Percentiles rank a stretch among this genome's conserved stretches.
These are phyloP conservation scores for Syrrhaptes paradoxus DNA, from an alignment of 2,113 vertebrate genomes.

Conservation along the genomic window DNA sequence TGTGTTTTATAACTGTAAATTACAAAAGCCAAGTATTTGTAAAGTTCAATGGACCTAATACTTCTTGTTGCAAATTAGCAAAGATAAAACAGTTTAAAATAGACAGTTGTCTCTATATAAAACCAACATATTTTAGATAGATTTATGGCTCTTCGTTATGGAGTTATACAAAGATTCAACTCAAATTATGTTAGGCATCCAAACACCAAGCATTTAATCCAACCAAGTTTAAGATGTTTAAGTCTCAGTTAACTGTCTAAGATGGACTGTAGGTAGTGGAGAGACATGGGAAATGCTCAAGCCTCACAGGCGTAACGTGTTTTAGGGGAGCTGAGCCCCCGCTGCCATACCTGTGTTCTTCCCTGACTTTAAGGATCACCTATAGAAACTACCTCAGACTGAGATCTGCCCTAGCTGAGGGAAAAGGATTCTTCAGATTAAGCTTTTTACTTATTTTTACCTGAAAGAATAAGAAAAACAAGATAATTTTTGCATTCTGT, in stretches of 20 bases:
- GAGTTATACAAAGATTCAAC: background rate
- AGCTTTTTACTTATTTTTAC: background rate
- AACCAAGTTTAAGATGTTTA: background rate
- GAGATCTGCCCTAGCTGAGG: background rate
- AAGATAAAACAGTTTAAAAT: background rate
- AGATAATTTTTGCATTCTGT: background rate
- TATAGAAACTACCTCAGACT: background rate
- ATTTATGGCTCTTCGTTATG: background rate
- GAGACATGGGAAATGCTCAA: background rate
- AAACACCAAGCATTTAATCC: background rate
- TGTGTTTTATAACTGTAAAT: background rate
- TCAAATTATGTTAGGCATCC: background rate
- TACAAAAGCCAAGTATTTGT: background rate
- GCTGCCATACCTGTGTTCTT: background rate
- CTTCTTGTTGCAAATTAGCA: background rate
- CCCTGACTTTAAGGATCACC: background rate
- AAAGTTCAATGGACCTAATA: background rate
- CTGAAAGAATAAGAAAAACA: background rate
- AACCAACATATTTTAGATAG: background rate
- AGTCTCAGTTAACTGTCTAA: background rate
- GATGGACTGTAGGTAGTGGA: background rate
- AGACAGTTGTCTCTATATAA: background rate
- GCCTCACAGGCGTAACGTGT: accelerated
- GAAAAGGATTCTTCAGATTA: background rate
- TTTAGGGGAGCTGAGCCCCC: background rate